Percentiles rank a stretch among this genome's conserved stretches.
These are phyloP conservation scores for Lepus americanus DNA, from an alignment of 2,113 vertebrate species.

Conservation along the genomic window DNA sequence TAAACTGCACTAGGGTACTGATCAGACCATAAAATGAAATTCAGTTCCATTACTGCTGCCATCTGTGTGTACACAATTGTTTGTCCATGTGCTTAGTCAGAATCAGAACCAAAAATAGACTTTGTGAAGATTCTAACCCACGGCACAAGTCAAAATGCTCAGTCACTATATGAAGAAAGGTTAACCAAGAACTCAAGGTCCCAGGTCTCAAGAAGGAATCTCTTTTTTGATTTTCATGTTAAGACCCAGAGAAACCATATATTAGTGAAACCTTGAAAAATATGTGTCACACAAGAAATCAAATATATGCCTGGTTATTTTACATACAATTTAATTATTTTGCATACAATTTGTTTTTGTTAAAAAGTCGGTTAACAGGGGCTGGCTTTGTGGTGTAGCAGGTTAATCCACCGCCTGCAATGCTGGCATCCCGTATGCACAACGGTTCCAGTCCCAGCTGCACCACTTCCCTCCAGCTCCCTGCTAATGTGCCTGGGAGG, in stretches of 20 bases:
- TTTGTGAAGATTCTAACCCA: neutral
- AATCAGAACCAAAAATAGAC: neutral
- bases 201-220: constrained; percentile 11
- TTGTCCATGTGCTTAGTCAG: neutral
- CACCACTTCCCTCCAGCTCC: too few species aligned
- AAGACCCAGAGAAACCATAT: neutral
- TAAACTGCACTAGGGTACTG: neutral
- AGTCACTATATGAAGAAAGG: neutral
- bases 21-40: neutral
- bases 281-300: neutral
- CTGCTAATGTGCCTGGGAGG: too few species aligned
- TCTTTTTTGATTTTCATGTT: neutral
- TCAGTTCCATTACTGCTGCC: neutral
- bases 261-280: constrained; percentile 12
- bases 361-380: too few species aligned
- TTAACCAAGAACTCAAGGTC: neutral
- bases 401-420: too few species aligned
- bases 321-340: neutral
- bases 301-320: neutral
- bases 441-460: too few species aligned
- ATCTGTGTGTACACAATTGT: neutral
- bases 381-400: too few species aligned
- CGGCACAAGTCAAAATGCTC: neutral
- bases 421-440: too few species aligned
- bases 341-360: neutral